Evolutionary conservation across 2,888 invertebrate species (phyloP).

Genomic region (Pyrocoelia pectoralis): DNA sequence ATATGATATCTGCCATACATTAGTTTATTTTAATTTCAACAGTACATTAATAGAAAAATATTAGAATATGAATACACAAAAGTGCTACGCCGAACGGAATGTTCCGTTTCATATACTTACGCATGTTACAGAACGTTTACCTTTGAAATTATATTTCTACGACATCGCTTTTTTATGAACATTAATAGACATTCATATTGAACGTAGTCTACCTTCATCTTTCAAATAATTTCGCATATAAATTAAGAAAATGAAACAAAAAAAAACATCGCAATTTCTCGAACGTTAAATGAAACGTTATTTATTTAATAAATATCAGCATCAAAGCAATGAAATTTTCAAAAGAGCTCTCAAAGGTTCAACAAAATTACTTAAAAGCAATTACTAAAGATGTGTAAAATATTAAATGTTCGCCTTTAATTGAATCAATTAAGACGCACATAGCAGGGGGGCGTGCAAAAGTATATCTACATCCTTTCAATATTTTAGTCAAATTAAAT

Average conservation of each 20-base stretch:
- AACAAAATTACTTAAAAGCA: not conserved
- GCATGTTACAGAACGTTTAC: too few species aligned
- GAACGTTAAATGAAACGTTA: not conserved
- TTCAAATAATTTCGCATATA: too few species aligned
- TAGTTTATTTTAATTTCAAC: too few species aligned
- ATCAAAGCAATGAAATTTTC: not conserved
- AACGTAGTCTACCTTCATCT: too few species aligned
- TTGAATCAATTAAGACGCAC: not conserved
- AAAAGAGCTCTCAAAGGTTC: not conserved
- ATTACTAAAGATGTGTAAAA: not conserved
- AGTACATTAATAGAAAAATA: too few species aligned
- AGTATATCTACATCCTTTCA: not conserved
- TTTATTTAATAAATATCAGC: slow-evolving; percentile 1
- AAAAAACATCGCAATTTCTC: not conserved
- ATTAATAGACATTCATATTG: too few species aligned
- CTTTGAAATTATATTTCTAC: too few species aligned
- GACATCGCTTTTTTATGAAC: too few species aligned
- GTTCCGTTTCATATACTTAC: too few species aligned
- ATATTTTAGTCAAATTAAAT: not conserved
- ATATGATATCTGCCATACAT: too few species aligned
- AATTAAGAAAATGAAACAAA: not conserved
- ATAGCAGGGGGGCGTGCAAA: not conserved
- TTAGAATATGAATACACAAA: too few species aligned
- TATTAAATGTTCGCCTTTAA: not conserved
- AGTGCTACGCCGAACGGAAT: too few species aligned